Base-by-base conservation (phyloP, 2,113 vertebrate species). In the Periophthalmodon schlosseri region DNA sequence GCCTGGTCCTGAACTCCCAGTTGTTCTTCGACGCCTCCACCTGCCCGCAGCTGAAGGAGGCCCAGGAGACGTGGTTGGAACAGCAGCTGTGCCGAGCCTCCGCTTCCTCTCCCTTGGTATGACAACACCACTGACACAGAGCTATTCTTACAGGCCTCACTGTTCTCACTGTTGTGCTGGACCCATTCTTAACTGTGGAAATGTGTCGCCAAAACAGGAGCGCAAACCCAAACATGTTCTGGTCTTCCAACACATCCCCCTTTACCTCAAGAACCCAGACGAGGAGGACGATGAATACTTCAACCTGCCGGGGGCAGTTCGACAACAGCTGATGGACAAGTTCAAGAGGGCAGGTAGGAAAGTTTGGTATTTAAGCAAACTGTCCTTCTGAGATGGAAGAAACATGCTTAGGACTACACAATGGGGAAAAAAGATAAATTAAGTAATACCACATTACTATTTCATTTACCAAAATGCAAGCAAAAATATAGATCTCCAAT, bases 1-100 rank as follows among this genome's bases (percentile, higher is more conserved):
- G 95, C 86, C 93, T 99, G 34, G 96, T 98, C 73, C 92, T 99
- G 79, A 99, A 99, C 91, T 98, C 98, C 64, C 97, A 99, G 91
- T 81, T 99, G 2, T 95, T 95, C 80, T 94, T 87, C 0, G 94
- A 98, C 69, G 89, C 93, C 54, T 96, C 96, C 0, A 85, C 84
- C 68, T 98, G 97, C 89, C 93, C 93, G 0, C 84, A 93, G 70
- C 84, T 95, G 78, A 95, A 93, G 87, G 85, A 94, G 76, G 94
- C 94, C 57, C 97, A 99, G 82, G 96, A 98, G 69, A 76, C 14
- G 1, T 99, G 98, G 98, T 94, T 99, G 18, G 89, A 95, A 18
- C 87, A 88, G 71, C 96, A 98, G 76, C 94, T 99, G 81, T 88
- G 91, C 71, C 2, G 61, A 0, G 94, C 95, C 46, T 72, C 89